Evolutionary conservation across 2,113 vertebrate genomes (phyloP), one percentile per base, ranked within the genome.

Genomic region (Gymnobelideus leadbeateri): DNA sequence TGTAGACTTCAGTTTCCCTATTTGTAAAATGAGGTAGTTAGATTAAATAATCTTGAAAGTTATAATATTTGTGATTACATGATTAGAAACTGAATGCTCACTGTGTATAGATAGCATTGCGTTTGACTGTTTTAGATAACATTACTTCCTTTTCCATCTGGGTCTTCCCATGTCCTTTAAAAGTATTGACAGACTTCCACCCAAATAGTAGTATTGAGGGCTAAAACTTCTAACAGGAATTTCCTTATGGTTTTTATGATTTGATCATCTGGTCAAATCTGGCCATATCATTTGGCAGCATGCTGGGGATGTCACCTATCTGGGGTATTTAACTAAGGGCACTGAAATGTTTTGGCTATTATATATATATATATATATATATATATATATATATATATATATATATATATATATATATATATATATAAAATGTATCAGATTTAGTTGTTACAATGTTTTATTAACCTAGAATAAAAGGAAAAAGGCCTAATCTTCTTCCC

Each of bases 381-480:
- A 49, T 49, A 49, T 49, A 49, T 92, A 93, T 46, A 51, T 97
- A 90, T 54, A 50, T 93, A 49, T 49, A 49, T 49, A 49, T 92
- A 93, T 46, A 51, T 97, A 90, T 54, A 50, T 93, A 49, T 49
- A 49, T 49, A 49, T 92, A 93, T 46, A 51, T 97, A 90, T 54
- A 50, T 93, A 49, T 49, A 49, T 49, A 49, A 91, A 54, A 77
- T 46, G 1, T 92, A 84, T 89, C 54, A 93, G 95, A 93, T 57
- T 93, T 92, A 93, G 93, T 51, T 90, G 50, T 92, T 94, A 91
- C 93, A 55, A 53, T 96, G 49, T 91, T 94, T 84, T 93, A 93
- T 92, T 94, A 94, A 94, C 21, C 4, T 97, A 96, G 95, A 89
- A n/a, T 31, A 49, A 92, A 96, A 96, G 43, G 52, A 91, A 97